These are phyloP conservation scores for Malacoraja senta DNA, from an alignment of 2,797 vertebrate genomes.

Conservation along the genomic window DNA sequence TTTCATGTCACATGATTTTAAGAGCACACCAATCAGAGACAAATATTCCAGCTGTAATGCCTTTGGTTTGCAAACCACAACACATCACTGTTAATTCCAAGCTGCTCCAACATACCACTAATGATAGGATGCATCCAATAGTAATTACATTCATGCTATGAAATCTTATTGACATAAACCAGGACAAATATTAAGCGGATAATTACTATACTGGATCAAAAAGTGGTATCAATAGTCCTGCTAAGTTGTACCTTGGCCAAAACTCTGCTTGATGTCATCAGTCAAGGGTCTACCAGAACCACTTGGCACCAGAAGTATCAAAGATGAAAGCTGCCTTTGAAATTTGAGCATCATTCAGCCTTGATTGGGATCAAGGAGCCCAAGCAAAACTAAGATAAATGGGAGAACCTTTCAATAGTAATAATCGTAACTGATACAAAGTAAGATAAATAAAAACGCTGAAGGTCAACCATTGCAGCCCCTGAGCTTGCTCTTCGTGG, in stretches of 20 bases:
- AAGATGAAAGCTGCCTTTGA: not conserved
- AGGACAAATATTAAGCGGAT: not conserved
- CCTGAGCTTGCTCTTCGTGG: not conserved
- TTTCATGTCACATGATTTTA: not conserved
- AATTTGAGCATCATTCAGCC: not conserved
- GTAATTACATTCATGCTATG: not conserved
- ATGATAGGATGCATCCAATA: not conserved
- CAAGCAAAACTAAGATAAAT: not conserved
- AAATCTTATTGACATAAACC: not conserved
- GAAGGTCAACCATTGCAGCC: not conserved
- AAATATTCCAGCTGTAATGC: not conserved
- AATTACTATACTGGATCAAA: not conserved
- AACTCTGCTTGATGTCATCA: not conserved
- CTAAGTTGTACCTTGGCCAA: not conserved
- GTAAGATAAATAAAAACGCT: not conserved
- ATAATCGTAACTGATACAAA: not conserved
- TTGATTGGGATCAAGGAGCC: not conserved
- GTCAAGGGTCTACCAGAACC: not conserved
- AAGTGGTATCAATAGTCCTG: not conserved
- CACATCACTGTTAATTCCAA: not conserved
- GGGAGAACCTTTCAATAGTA: not conserved
- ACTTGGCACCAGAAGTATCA: not conserved
- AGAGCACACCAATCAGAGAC: not conserved
- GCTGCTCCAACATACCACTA: not conserved
- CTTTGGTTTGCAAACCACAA: not conserved